Base-by-base conservation (phyloP, 2,797 vertebrate species). In the Nannoperca obscura region DNA sequence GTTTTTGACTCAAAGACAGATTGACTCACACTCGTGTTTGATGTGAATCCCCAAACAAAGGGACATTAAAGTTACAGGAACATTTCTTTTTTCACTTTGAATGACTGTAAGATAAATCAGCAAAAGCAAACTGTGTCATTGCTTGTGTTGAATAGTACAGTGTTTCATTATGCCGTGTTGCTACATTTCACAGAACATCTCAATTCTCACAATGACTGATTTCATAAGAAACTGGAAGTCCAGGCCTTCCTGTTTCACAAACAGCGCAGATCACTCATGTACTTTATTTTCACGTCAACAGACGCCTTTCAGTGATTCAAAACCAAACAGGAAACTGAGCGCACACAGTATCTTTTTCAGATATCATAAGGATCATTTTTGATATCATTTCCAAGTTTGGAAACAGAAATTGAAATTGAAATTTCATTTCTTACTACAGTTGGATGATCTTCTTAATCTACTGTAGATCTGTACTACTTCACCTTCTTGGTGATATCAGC, bases 201-300 rank as follows among this genome's bases (percentile, higher is more conserved):
- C 14, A 63, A 77, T 82, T 81, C 77, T 89, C 81, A 82, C 60
- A 86, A 70, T 32, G 62, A 50, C 61, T 85, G 50, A 84, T 84
- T 87, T 89, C 79, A 71, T 64, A 72, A 86, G 76, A 87, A 88
- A 85, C 76, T 82, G 82, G 78, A 89, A 89, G 78, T 85, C 2
- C 2, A 0, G 15, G 15, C 12, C 81, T 92, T 92, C 88, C 88
- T 79, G 84, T 92, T 89, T 88, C 50, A 54, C 19, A 75, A 85
- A 64, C 34, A 13, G 54, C n/a, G 1, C 15, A n/a, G 15, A 22
- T 54, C 54, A 63, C 50, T 65, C 4, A 7, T 44, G 64, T 32
- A 24, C 46, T 68, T 44, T 1, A 68, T 62, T 52, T 72, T 67
- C 5, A 54, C 47, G 40, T 61, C 67, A 73, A 54, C 82, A 76